These are phyloP conservation scores for Dendronephthya gigantea DNA, from an alignment of 64 coral and sea anemone species.

Conservation along the genomic window DNA sequence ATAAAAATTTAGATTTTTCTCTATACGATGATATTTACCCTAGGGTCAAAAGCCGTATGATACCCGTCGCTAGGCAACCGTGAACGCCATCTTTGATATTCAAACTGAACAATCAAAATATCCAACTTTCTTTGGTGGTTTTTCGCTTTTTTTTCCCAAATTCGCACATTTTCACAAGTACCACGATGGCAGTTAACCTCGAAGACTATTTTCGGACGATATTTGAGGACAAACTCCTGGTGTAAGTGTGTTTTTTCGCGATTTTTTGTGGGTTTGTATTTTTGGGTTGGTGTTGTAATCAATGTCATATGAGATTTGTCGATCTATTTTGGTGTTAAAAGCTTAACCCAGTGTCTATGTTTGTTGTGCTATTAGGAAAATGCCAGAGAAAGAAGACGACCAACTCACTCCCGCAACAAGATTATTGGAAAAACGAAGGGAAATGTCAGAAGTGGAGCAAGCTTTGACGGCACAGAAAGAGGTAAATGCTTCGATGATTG, in stretches of 20 bases:
- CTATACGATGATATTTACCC: neutral
- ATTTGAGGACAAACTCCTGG: slow-evolving; percentile 97
- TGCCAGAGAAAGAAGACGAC: slow-evolving; percentile 96
- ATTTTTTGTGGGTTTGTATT: neutral
- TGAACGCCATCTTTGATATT: slow-evolving; percentile 48
- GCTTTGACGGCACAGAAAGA: slow-evolving; percentile 96
- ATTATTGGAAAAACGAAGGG: slow-evolving; percentile 88
- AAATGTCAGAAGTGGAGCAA: slow-evolving; percentile 98
- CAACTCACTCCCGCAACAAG: slow-evolving; percentile 94
- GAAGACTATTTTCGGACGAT: slow-evolving; percentile 99
- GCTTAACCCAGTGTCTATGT: neutral
- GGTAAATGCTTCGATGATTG: slow-evolving; percentile 17
- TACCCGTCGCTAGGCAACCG: slow-evolving; percentile 29
- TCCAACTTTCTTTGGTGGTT: neutral
- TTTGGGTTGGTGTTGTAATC: no score
- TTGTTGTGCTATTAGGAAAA: slow-evolving; percentile 59
- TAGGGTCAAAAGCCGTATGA: neutral
- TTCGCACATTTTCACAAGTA: neutral
- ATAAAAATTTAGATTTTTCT: no score
- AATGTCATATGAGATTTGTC: neutral
- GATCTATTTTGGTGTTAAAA: neutral
- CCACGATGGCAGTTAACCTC: slow-evolving; percentile 86
- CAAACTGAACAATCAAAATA: neutral
- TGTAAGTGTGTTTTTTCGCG: slow-evolving; percentile 53
- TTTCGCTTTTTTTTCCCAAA: slow-evolving; percentile 2